Evolutionary conservation across 1,140 invertebrate species (phyloP), one percentile per base, ranked within the genome.

Genomic region (Drosophila nasuta): DNA sequence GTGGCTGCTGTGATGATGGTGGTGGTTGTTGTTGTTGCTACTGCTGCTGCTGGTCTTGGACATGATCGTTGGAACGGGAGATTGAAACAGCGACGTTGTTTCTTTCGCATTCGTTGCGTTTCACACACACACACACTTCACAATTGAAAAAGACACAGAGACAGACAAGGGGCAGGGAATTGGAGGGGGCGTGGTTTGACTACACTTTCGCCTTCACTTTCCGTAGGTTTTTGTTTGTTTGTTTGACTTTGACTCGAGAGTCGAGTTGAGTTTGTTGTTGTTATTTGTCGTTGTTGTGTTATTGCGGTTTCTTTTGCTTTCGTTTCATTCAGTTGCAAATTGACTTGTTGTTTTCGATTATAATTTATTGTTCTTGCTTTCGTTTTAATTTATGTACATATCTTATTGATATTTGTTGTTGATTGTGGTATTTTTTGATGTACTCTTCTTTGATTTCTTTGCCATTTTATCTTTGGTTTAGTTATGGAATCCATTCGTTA

Each of bases 391-490:
- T 75, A 71, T 75, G 65, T 41, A 48, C 71, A 60, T 59, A 62
- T 69, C 69, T 64, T 67, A 59, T 64, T 67, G 63, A 20, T 17
- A 57, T 57, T 77, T 78, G 54, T 68, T 58, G 54, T 68, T 58
- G 35, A 38, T 67, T 70, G 73, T 60, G 66, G 58, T 77, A 17
- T 38, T 43, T 38, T 43, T 58, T 13, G 10, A 60, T 59, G 52
- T 73, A 63, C 60, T 25, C 20, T 48, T 71, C 8, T 38, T 71
- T 62, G 49, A 62, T 74, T 90, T 90, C 85, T 88, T 88, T 88
- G 86, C 86, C 85, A 85, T 88, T 86, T 85, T 77, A 87, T 88
- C 86, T 88, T 89, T 90, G 85, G 83, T 88, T 88, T 88, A 49
- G 80, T 83, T 89, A 72, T 80, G 70, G 33, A 69, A 75, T 81